Conservation (phyloP, 2,888 invertebrate genomes). For the Lutraria lutraria region DNA sequence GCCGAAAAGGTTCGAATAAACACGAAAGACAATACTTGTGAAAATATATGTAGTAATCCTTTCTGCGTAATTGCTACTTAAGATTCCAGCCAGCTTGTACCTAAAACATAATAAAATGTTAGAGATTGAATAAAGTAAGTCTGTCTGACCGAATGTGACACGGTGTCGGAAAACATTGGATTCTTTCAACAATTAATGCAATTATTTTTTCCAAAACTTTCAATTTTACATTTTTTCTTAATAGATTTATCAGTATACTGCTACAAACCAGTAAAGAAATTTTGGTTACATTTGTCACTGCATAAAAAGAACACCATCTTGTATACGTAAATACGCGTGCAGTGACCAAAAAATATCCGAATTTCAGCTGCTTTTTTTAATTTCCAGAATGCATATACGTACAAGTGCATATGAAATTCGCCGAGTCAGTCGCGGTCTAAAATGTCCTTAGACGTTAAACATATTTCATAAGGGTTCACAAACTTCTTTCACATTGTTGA, state of each 20-base stretch:
- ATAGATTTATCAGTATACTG: too few species aligned
- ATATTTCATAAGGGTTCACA: neutral
- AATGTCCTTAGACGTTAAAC: neutral
- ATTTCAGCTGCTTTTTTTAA: too few species aligned
- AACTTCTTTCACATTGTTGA: neutral
- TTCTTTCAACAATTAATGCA: neutral
- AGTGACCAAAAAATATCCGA: too few species aligned
- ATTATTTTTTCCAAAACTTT: too few species aligned
- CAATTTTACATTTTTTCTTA: too few species aligned
- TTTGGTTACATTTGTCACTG: too few species aligned
- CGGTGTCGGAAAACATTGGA: neutral
- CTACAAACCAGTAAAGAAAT: too few species aligned
- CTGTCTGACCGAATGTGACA: neutral
- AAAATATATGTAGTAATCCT: slow-evolving; percentile 28
- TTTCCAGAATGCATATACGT: too few species aligned
- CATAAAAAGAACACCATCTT: too few species aligned
- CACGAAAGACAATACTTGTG: slow-evolving; percentile 43
- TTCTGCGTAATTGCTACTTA: slow-evolving; percentile 24
- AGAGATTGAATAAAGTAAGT: neutral
- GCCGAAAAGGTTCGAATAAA: slow-evolving; percentile 39
- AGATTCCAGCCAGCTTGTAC: neutral
- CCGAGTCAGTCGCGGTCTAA: neutral
- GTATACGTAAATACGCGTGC: too few species aligned
- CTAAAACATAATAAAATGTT: neutral
- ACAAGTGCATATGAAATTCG: neutral